A percentile compares a stretch with the other conserved stretches of the same genome.
Conservation (phyloP, 30 jellyfish, hydroid and myxozoan species). For the Cassiopea xamachana region DNA sequence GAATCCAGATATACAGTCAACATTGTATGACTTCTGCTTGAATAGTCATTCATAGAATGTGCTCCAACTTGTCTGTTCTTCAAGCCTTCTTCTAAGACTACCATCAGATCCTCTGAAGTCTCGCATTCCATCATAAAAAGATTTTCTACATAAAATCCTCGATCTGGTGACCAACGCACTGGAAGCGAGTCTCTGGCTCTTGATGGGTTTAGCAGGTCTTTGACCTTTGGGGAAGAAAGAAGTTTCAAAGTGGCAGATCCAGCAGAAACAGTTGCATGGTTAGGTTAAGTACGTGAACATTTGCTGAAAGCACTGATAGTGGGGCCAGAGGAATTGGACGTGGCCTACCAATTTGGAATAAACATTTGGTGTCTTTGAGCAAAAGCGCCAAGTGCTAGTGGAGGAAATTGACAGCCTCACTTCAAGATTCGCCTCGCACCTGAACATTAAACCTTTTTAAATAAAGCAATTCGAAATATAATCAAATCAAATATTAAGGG, state of each 20-base stretch:
- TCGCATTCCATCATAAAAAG: slow-evolving; percentile 88
- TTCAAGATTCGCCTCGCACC: too few species aligned
- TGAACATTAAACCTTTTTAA: too few species aligned
- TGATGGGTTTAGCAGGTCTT: slow-evolving; percentile 95
- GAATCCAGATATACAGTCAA: slow-evolving; percentile 87
- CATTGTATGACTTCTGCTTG: slow-evolving; percentile 98
- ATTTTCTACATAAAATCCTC: slow-evolving; percentile 95
- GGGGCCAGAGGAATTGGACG: background rate
- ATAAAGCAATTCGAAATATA: too few species aligned
- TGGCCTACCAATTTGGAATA: background rate
- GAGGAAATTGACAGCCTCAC: too few species aligned
- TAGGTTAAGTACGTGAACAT: background rate
- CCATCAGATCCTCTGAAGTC: slow-evolving; percentile 78
- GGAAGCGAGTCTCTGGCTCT: slow-evolving; percentile 88
- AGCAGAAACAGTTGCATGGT: background rate
- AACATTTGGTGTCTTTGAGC: too few species aligned
- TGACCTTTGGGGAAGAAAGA: slow-evolving; percentile 62
- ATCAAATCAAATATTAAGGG: too few species aligned
- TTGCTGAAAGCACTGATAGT: background rate
- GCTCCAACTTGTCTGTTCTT: slow-evolving; percentile 90
- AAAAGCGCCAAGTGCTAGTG: too few species aligned
- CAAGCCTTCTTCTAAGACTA: slow-evolving; percentile 84
- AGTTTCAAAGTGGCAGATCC: background rate
- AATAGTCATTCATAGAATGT: slow-evolving; percentile 93
- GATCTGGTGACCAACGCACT: slow-evolving; percentile 91